A percentile compares a stretch with the other conserved stretches of the same genome.
Evolutionary conservation across 2,797 vertebrate genomes (phyloP).

Genomic region (Pangasius krempfi): DNA sequence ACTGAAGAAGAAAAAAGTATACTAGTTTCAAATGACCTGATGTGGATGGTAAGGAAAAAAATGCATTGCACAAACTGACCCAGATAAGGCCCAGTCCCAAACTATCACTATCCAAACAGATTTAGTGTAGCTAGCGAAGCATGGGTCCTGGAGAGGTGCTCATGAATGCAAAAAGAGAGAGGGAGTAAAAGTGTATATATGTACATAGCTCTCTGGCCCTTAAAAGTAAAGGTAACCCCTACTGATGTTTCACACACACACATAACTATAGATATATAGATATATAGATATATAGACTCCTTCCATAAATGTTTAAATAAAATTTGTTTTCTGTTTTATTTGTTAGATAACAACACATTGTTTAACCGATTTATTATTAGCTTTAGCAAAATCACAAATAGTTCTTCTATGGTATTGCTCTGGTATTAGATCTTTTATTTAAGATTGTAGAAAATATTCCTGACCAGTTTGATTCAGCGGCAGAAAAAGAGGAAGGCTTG

Average conservation of each 20-base stretch:
- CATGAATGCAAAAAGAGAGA: constrained; percentile 34
- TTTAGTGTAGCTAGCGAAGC: constrained; percentile 17
- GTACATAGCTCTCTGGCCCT: constrained; percentile 11
- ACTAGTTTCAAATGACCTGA: constrained; percentile 11
- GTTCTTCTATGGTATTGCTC: background rate
- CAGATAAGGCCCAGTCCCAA: constrained; percentile 46
- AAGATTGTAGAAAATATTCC: background rate
- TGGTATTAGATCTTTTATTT: background rate
- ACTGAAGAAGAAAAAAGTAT: background rate
- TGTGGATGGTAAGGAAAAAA: constrained; percentile 35
- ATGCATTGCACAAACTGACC: constrained; percentile 54
- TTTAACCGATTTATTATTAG: background rate
- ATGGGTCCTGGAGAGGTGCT: constrained; percentile 7
- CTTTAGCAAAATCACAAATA: background rate
- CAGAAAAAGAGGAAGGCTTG: background rate
- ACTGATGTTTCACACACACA: background rate
- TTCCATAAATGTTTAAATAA: background rate
- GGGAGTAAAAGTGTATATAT: background rate
- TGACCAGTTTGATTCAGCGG: constrained; percentile 6
- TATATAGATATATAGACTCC: background rate
- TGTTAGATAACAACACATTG: background rate
- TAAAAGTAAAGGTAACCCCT: background rate
- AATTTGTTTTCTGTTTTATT: background rate
- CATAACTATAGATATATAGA: background rate
- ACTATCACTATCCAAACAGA: constrained; percentile 52